Percentiles rank a stretch among this genome's conserved stretches.
These are phyloP conservation scores for Meliscaeva auricollis DNA, from an alignment of 2,888 invertebrate genomes.

Conservation along the genomic window DNA sequence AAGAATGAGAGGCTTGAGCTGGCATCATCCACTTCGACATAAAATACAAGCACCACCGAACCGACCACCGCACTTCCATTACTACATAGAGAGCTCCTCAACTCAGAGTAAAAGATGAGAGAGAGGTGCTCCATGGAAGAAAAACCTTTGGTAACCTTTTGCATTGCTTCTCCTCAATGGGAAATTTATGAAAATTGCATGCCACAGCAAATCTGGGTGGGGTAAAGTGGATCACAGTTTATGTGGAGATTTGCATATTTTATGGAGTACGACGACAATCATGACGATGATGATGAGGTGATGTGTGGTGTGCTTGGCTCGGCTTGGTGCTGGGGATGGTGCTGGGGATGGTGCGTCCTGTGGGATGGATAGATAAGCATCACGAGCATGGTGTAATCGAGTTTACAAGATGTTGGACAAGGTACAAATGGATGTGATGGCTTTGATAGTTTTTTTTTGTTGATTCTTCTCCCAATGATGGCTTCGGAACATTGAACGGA, in stretches of 20 bases:
- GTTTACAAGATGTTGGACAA: conserved; percentile 75
- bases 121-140: conserved; percentile 36
- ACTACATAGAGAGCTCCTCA: too few species aligned
- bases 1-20: conserved; percentile 43
- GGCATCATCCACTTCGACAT: conserved; percentile 23
- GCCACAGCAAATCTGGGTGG: conserved; percentile 58
- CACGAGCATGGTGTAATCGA: conserved; percentile 61
- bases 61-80: conserved; percentile 15
- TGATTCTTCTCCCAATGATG: conserved; percentile 44
- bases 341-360: conserved; percentile 36
- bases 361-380: conserved; percentile 50
- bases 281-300: conserved; percentile 34
- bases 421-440: conserved; percentile 67
- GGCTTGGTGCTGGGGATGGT: neutral
- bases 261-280: conserved; percentile 61
- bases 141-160: conserved; percentile 63
- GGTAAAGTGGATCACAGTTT: conserved; percentile 56
- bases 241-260: conserved; percentile 68
- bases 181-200: conserved; percentile 76
- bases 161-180: conserved; percentile 53
- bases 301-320: conserved; percentile 22
- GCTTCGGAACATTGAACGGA: conserved; percentile 50
- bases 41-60: conserved; percentile 16
- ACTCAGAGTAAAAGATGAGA: conserved; percentile 20
- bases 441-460: conserved; percentile 43